These are phyloP conservation scores for Andrena dorsata DNA, from an alignment of 2,888 invertebrate genomes.

Conservation along the genomic window DNA sequence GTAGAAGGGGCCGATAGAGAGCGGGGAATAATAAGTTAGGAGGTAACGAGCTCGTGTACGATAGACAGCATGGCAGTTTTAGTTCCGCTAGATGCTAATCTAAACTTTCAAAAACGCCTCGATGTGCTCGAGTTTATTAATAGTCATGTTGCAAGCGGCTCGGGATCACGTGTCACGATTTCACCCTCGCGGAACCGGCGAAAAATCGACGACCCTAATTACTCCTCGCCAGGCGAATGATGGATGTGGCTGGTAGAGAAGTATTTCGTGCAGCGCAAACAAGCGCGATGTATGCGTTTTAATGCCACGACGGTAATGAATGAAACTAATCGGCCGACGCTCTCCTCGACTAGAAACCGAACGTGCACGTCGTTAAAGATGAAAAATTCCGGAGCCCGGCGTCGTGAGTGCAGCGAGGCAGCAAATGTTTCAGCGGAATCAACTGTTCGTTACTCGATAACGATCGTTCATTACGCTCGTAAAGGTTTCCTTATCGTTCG, in stretches of 20 bases:
- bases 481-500: background rate
- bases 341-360: background rate
- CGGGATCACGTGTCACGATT: conserved; percentile 16
- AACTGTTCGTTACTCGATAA: conserved; percentile 10
- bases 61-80: conserved; percentile 74
- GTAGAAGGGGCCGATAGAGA: conserved; percentile 39
- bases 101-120: conserved; percentile 67
- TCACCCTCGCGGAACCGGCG: background rate
- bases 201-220: conserved; percentile 47
- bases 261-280: conserved; percentile 14
- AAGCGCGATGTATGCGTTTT: conserved; percentile 18
- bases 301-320: conserved; percentile 21
- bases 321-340: conserved; percentile 17
- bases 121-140: conserved; percentile 49
- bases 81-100: conserved; percentile 72
- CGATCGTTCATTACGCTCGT: conserved; percentile 3
- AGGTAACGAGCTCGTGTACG: conserved; percentile 66
- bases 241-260: conserved; percentile 15
- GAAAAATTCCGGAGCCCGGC: background rate
- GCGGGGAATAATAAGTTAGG: conserved; percentile 57
- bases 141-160: conserved; percentile 29
- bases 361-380: background rate
- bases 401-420: background rate
- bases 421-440: background rate
- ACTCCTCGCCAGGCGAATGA: conserved; percentile 13